A percentile compares a stretch with the other conserved stretches of the same genome.
These are phyloP conservation scores for Cavia aperea DNA, from an alignment of 2,113 vertebrate species.

Conservation along the genomic window DNA sequence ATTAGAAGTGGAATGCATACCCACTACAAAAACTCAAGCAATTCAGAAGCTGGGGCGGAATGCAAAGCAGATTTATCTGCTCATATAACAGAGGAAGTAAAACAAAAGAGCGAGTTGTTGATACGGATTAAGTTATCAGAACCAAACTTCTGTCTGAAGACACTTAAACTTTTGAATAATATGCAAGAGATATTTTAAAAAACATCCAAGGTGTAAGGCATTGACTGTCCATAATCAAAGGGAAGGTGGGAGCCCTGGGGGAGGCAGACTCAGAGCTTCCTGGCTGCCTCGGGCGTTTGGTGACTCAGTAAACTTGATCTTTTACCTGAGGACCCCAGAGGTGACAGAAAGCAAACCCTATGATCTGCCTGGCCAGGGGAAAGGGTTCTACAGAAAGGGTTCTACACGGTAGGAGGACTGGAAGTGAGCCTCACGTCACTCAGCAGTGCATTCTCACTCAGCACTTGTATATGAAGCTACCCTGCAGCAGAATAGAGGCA, in stretches of 20 bases:
- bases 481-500: neutral
- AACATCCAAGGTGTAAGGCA: neutral
- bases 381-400: neutral
- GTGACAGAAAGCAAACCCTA: neutral
- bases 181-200: neutral
- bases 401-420: neutral
- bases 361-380: neutral
- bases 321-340: neutral
- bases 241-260: neutral
- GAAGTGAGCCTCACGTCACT: neutral
- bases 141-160: neutral
- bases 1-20: neutral
- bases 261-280: neutral
- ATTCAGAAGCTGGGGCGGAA: neutral
- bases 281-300: neutral
- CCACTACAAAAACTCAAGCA: neutral
- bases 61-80: neutral
- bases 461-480: neutral
- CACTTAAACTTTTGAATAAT: neutral
- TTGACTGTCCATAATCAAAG: neutral
- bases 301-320: neutral
- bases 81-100: neutral
- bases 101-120: neutral
- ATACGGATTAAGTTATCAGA: neutral
- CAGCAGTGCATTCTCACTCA: neutral